phyloP scores from a whole-genome alignment of 1,140 invertebrate genomes.

The Brachionus manjavacas region DNA sequence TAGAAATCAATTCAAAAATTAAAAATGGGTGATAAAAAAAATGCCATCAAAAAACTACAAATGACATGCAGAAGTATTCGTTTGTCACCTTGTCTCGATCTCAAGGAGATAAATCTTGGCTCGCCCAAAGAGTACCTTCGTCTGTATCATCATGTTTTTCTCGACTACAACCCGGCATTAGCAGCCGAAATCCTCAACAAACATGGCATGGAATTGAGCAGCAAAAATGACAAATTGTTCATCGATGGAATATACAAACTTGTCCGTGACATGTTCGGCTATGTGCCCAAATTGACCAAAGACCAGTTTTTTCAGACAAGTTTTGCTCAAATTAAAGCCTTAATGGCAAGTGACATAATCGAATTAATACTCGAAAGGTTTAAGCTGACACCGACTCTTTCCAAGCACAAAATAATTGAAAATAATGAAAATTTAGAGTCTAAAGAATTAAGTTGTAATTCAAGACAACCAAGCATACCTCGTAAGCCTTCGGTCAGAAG shows the following conservation, averaged over 20 bases:
- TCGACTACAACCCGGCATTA: background rate
- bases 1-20: background rate
- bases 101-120: slow-evolving; percentile 28
- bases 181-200: slow-evolving; percentile 9
- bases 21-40: slow-evolving; percentile 40
- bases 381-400: background rate
- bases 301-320: slow-evolving; percentile 42
- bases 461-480: background rate
- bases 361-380: background rate
- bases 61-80: background rate
- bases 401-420: background rate
- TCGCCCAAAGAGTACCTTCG: slow-evolving; percentile 36
- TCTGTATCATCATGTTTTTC: slow-evolving; percentile 26
- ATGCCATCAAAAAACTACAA: slow-evolving; percentile 40
- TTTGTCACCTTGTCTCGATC: background rate
- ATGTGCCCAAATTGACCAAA: slow-evolving; percentile 35
- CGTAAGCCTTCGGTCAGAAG: background rate
- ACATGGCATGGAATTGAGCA: slow-evolving; percentile 6
- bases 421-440: background rate
- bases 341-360: slow-evolving; percentile 33
- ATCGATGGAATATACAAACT: slow-evolving; percentile 41
- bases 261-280: slow-evolving; percentile 23
- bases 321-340: slow-evolving; percentile 28
- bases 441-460: background rate
- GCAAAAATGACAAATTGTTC: slow-evolving; percentile 41